Evolutionary conservation across 2,888 invertebrate species (phyloP), one percentile per base, ranked within the genome.

Genomic region (Mesorhabditis belari): DNA sequence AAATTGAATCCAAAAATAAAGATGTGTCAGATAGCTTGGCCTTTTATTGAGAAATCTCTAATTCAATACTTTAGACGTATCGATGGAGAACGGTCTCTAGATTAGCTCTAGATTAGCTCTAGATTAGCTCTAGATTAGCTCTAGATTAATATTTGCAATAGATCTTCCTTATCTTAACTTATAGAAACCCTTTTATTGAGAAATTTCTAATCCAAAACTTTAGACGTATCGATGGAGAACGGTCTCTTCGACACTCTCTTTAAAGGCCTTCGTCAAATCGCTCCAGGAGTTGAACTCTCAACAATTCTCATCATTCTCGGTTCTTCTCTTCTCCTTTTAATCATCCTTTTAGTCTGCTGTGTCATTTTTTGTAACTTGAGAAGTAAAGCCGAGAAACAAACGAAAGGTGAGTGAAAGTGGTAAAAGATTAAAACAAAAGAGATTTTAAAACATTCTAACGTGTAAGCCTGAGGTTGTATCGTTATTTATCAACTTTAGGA

Each of bases 301-400:
- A 23, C 51, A 1, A 23, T 50, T 9, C 12, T 52, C 53, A 29
- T 58, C 17, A 25, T 55, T 4, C 21, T 60, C 44, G 58, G 65
- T 17, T 49, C 64, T 25, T 25, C 55, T 3, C 51, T 63, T 23
- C 24, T 73, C 23, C 51, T 62, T 5, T 49, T 67, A 3, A 53
- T 69, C 4, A 27, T 65, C 0, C 28, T 69, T 1, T 55, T 69
- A 0, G 58, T 73, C 26, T 69, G 67, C 49, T 68, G 69, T 29
- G 62, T 59, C 5, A 65, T 69, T n/a, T 73, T 62, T 57, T 69
- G 70, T 58, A 69, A 70, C 53, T 51, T 65, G 28, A 57, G 66
- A 26, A 55, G 61, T 4, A 58, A 54, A 6, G 63, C 61, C 28
- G 52, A 53, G 51, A 29, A 56, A 21, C 25, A 53, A 12, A 57